Percentiles rank a stretch among this genome's conserved stretches.
Evolutionary conservation across 2,797 vertebrate genomes (phyloP).

Genomic region (Aeoliscus strigatus): DNA sequence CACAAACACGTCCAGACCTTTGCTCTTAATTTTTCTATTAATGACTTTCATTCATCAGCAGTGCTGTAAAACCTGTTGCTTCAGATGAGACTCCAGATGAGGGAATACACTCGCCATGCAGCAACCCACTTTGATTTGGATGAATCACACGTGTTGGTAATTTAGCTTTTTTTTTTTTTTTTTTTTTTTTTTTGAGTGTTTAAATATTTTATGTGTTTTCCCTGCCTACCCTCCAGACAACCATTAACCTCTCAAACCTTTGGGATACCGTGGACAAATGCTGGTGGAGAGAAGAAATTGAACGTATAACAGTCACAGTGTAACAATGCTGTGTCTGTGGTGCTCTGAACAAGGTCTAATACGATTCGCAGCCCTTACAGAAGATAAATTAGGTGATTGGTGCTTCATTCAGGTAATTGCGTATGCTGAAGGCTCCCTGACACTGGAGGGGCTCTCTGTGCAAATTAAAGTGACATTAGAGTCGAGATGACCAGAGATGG

Average conservation of each 20-base stretch:
- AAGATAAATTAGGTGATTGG: slow-evolving; percentile 37
- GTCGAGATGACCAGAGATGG: slow-evolving; percentile 18
- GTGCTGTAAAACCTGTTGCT: slow-evolving; percentile 3
- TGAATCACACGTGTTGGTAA: no score
- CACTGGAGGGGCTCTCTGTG: slow-evolving; percentile 29
- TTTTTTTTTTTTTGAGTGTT: no score
- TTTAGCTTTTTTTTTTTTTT: no score
- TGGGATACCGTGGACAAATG: slow-evolving; percentile 7
- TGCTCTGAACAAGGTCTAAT: no score
- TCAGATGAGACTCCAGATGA: slow-evolving; percentile 2
- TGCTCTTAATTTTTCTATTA: slow-evolving; percentile 19
- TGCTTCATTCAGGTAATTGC: slow-evolving; percentile 28
- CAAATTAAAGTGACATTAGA: slow-evolving; percentile 43
- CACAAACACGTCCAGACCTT: slow-evolving; percentile 7
- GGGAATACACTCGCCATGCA: no score
- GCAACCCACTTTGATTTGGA: no score
- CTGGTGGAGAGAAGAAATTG: slow-evolving; percentile 9
- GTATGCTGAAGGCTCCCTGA: slow-evolving; percentile 21
- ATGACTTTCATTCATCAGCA: slow-evolving; percentile 22
- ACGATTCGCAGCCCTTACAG: slow-evolving; percentile 3
- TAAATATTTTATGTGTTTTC: neutral
- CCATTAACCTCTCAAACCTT: slow-evolving; percentile 26
- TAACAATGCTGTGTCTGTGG: slow-evolving; percentile 1
- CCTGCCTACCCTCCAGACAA: slow-evolving; percentile 22
- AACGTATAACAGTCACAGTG: slow-evolving; percentile 11